Evolutionary conservation across 1,140 invertebrate species (phyloP).

Genomic region (Pseudomyrmex sp.): DNA sequence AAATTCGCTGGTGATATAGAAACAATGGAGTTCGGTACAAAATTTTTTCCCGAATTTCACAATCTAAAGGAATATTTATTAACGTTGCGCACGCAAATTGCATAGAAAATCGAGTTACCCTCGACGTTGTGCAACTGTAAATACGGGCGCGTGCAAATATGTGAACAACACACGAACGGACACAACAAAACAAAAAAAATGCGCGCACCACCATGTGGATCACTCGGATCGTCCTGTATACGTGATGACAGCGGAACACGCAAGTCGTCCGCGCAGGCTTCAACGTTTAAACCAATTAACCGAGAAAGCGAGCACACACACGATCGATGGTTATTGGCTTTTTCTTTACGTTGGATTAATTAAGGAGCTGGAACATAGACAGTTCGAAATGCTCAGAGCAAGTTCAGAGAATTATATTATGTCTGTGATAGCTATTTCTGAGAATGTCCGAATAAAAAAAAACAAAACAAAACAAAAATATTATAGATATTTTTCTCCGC

Average conservation of each 20-base stretch:
- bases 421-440: not conserved
- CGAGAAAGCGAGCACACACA: conserved; percentile 22
- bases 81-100: conserved; percentile 21
- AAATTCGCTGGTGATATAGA: not conserved
- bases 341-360: conserved; percentile 37
- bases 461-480: not conserved
- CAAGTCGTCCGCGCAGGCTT: not conserved
- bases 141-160: not conserved
- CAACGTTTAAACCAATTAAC: conserved; percentile 53
- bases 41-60: conserved; percentile 1
- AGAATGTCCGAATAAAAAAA: not conserved
- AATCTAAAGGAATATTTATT: conserved; percentile 21
- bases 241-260: not conserved
- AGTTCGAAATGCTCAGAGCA: not conserved
- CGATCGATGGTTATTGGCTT: not conserved
- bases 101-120: conserved; percentile 17
- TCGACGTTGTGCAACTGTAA: not conserved
- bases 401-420: not conserved
- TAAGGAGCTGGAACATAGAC: not conserved
- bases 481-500: not conserved
- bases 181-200: not conserved
- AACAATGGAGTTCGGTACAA: not conserved
- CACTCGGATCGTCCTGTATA: not conserved
- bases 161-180: not conserved
- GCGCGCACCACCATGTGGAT: conserved; percentile 1